Conservation (phyloP, 2,888 invertebrate genomes). For the Hybos culiciformis region DNA sequence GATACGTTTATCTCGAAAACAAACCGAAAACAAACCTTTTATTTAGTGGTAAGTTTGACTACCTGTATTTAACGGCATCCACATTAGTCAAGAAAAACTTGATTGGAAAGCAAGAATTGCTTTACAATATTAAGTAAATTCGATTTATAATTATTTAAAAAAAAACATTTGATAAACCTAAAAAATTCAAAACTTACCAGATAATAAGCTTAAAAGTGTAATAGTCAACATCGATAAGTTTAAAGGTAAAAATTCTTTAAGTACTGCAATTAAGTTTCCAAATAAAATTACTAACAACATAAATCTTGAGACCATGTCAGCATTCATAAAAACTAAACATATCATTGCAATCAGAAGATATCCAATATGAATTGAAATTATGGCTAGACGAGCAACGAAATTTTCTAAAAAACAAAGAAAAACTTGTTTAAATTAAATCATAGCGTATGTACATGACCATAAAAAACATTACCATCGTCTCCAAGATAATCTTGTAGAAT, state of each 20-base stretch:
- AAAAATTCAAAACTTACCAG: background rate
- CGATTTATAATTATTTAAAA: background rate
- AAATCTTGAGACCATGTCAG: conserved; percentile 4
- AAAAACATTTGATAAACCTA: background rate
- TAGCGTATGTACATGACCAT: too few species aligned
- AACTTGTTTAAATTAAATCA: too few species aligned
- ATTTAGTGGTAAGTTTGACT: too few species aligned
- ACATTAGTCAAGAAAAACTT: too few species aligned
- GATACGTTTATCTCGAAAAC: too few species aligned
- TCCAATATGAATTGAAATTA: conserved; percentile 5
- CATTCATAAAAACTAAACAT: conserved; percentile 11
- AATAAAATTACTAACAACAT: conserved; percentile 3
- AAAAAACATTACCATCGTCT: conserved; percentile 4
- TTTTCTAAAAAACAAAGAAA: conserved; percentile 4
- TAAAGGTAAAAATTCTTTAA: background rate
- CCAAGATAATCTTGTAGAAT: conserved; percentile 8
- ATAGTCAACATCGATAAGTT: background rate
- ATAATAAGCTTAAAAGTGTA: background rate
- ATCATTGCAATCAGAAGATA: conserved; percentile 12
- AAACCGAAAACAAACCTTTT: too few species aligned
- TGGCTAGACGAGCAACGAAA: conserved; percentile 1
- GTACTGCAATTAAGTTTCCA: background rate
- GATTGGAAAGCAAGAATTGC: too few species aligned
- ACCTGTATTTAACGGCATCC: too few species aligned
- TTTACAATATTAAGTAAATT: too few species aligned